Percentiles rank a stretch among this genome's conserved stretches.
phyloP scores from a whole-genome alignment of 2,888 invertebrate genomes.

The Criorhina ranunculi region DNA sequence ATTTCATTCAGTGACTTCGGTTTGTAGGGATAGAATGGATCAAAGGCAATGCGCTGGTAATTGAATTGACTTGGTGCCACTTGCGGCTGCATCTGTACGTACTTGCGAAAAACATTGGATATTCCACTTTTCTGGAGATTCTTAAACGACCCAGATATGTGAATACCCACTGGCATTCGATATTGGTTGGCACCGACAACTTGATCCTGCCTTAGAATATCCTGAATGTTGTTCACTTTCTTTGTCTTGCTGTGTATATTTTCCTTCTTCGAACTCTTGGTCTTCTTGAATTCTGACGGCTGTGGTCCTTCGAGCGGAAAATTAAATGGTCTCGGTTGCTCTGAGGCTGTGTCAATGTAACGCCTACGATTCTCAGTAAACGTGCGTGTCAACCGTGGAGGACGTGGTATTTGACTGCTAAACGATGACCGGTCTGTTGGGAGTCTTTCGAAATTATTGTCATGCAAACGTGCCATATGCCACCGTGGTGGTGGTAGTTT shows the following conservation, averaged over 20 bases:
- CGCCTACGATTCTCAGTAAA: slow-evolving; percentile 64
- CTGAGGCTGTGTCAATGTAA: slow-evolving; percentile 62
- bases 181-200: slow-evolving; percentile 77
- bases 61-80: slow-evolving; percentile 45
- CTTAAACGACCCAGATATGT: slow-evolving; percentile 83
- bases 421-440: slow-evolving; percentile 50
- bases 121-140: slow-evolving; percentile 83
- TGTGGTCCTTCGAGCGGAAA: slow-evolving; percentile 82
- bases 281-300: slow-evolving; percentile 82
- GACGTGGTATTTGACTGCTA: slow-evolving; percentile 77
- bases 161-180: slow-evolving; percentile 81
- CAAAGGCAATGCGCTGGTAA: slow-evolving; percentile 83
- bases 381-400: slow-evolving; percentile 69
- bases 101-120: slow-evolving; percentile 82
- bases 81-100: slow-evolving; percentile 69
- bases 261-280: slow-evolving; percentile 77
- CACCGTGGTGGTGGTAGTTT: slow-evolving; percentile 44
- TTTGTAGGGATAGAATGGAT: slow-evolving; percentile 89
- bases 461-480: slow-evolving; percentile 45
- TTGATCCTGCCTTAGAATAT: slow-evolving; percentile 81
- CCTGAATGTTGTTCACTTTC: slow-evolving; percentile 83
- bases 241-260: slow-evolving; percentile 23
- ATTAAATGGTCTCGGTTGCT: slow-evolving; percentile 83
- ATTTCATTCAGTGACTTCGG: slow-evolving; percentile 91
- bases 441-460: slow-evolving; percentile 40